Conservation (phyloP, 2,888 invertebrate genomes). For the Iselma pallidipennis region DNA sequence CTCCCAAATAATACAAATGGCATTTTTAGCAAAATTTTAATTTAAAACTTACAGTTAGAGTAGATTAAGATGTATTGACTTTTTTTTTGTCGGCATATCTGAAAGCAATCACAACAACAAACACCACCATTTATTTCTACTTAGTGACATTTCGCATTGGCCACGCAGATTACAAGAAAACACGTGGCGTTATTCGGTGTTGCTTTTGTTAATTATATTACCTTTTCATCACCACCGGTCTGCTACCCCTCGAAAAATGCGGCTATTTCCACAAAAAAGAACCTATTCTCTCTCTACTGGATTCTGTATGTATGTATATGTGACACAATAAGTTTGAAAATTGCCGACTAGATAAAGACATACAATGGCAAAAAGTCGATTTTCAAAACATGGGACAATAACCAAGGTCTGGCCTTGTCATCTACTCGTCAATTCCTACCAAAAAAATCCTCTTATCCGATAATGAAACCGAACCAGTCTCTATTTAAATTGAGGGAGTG, state of each 20-base stretch:
- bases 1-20: neutral
- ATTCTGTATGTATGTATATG: constrained; percentile 12
- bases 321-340: constrained; percentile 26
- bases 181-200: constrained; percentile 47
- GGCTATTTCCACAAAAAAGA: constrained; percentile 13
- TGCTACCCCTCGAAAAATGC: constrained; percentile 25
- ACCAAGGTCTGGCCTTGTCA: constrained; percentile 34
- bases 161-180: constrained; percentile 53
- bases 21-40: constrained; percentile 11
- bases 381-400: constrained; percentile 32
- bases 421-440: constrained; percentile 32
- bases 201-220: constrained; percentile 49
- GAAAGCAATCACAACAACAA: constrained; percentile 37
- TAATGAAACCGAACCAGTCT: constrained; percentile 3
- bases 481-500: neutral
- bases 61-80: neutral
- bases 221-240: constrained; percentile 35
- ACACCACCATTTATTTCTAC: constrained; percentile 57
- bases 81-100: constrained; percentile 10
- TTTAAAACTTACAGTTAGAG: constrained; percentile 23
- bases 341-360: constrained; percentile 26
- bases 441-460: constrained; percentile 17
- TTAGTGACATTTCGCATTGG: constrained; percentile 57
- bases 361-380: constrained; percentile 40
- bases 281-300: neutral